Evolutionary conservation across 2,888 invertebrate species (phyloP).

Genomic region (Chymomyza procnemis): DNA sequence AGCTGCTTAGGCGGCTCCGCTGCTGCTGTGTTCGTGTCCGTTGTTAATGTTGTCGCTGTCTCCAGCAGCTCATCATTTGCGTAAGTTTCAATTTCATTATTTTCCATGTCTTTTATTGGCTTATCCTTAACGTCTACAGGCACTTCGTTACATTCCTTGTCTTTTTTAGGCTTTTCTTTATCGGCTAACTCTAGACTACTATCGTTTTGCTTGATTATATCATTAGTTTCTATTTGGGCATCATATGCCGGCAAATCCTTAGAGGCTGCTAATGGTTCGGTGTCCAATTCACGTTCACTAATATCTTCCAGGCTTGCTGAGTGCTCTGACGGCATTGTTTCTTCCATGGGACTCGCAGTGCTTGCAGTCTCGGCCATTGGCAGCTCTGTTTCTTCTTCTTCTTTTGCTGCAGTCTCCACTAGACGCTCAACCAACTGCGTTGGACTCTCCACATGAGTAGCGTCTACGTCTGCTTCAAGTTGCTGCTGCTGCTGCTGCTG

Average conservation of each 20-base stretch:
- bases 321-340: background rate
- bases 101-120: background rate
- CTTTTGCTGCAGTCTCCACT: background rate
- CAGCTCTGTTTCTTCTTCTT: background rate
- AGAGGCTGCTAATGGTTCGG: background rate
- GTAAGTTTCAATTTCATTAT: background rate
- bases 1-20: constrained; percentile 8
- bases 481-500: background rate
- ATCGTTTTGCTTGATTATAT: constrained; percentile 9
- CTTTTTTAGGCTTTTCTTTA: constrained; percentile 1
- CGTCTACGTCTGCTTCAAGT: background rate
- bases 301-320: background rate
- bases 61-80: constrained; percentile 1
- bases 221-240: background rate
- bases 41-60: background rate
- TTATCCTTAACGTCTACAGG: background rate
- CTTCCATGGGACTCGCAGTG: background rate
- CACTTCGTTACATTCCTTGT: constrained; percentile 3
- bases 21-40: constrained; percentile 5
- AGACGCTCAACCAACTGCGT: background rate
- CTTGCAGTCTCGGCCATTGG: background rate
- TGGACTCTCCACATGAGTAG: background rate
- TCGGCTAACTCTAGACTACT: background rate
- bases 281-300: background rate
- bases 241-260: background rate